Evolutionary conservation across 1,140 invertebrate genomes (phyloP), one percentile per base, ranked within the genome.

Genomic region (Microplitis demolitor): DNA sequence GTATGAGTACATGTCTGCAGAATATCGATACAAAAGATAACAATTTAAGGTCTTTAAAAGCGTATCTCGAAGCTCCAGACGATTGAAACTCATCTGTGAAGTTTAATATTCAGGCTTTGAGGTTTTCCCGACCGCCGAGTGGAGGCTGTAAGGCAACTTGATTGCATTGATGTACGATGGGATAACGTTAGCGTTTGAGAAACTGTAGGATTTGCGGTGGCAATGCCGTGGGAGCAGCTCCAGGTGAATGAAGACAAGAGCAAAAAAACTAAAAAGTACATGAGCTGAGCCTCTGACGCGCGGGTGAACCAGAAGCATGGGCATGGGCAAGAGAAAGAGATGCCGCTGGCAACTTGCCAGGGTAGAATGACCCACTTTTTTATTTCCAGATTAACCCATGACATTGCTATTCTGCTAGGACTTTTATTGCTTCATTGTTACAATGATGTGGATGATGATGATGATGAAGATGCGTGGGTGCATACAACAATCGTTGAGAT

Each of bases 301-400:
- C 3, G 39, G 6, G 39, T 45, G 39, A 45, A 9, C 39, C 11
- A 45, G 6, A 45, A 11, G 3, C 39, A 45, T 45, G 11, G 8
- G 6, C 39, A 45, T 45, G 39, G 11, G 45, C 50, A 54, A 67
- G 50, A 67, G 11, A 54, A 54, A 67, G 11, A 33, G 34, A 67
- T 24, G 31, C 24, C 74, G 76, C 80, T 83, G 82, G 80, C 81
- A 78, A 73, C 13, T 60, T 82, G 81, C 82, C 81, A 81, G 60
- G 66, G 61, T 35, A 69, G 51, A 62, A 39, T 80, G 80, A 82
- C 80, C 81, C 77, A 82, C 74, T 67, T 81, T 83, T 80, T 73
- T 56, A 74, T 73, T 73, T 74, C 74, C 75, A 75, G 79, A 82
- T 82, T 80, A 80, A 82, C 80, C 80, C 74, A 69, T 60, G 53